Evolutionary conservation across 1,140 invertebrate genomes (phyloP).

Genomic region (Bombus waltoni): DNA sequence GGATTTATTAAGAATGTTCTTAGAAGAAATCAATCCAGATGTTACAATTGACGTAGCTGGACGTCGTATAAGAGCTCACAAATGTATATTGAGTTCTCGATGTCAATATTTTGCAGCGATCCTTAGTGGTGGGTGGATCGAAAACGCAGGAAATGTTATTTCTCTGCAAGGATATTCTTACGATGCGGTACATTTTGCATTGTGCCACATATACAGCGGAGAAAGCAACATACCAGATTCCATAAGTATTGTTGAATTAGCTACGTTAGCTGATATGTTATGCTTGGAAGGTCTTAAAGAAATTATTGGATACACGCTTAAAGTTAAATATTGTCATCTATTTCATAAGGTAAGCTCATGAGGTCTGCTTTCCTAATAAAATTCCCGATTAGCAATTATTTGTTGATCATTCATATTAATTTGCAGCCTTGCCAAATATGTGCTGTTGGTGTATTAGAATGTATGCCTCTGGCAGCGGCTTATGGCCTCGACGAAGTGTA

Average conservation of each 20-base stretch:
- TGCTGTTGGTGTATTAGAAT: conserved; percentile 90
- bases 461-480: conserved; percentile 90
- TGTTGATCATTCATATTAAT: not conserved
- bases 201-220: conserved; percentile 96
- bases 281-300: conserved; percentile 95
- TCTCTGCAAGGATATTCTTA: conserved; percentile 92
- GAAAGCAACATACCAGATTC: conserved; percentile 92
- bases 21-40: conserved; percentile 94
- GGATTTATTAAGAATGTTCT: conserved; percentile 93
- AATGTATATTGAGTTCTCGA: conserved; percentile 93
- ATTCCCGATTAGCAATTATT: conserved; percentile 21
- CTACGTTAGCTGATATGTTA: conserved; percentile 93
- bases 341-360: conserved; percentile 89
- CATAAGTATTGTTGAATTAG: conserved; percentile 92
- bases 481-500: conserved; percentile 95
- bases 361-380: not conserved
- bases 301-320: conserved; percentile 92
- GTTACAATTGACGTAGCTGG: conserved; percentile 91
- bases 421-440: conserved; percentile 90
- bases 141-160: conserved; percentile 91
- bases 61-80: conserved; percentile 91
- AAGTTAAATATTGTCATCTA: conserved; percentile 95
- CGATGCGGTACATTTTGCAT: conserved; percentile 92
- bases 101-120: conserved; percentile 96
- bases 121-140: conserved; percentile 91